Percentiles rank a stretch among this genome's conserved stretches.
Conservation (phyloP, 2,797 vertebrate genomes). For the Steatocranus sp. region DNA sequence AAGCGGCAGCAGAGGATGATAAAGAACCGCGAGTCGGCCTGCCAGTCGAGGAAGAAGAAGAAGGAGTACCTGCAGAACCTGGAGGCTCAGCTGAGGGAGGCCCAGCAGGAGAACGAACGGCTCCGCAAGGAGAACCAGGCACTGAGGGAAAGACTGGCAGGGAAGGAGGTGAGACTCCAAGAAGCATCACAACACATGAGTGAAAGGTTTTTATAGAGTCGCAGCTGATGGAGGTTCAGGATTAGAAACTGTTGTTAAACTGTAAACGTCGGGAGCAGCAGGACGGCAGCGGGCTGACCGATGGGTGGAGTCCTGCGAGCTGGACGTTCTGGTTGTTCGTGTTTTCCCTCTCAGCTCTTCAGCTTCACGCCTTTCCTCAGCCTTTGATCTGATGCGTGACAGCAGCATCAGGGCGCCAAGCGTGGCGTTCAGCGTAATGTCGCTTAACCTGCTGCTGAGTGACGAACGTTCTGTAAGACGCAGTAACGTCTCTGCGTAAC, state of each 20-base stretch:
- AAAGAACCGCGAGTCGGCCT: constrained; percentile 90
- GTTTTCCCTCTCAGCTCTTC: not conserved
- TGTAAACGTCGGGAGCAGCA: rapidly evolving
- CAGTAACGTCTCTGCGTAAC: not conserved
- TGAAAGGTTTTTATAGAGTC: not conserved
- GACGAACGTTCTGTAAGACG: not conserved
- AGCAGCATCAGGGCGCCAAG: not conserved
- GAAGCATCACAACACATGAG: rapidly evolving
- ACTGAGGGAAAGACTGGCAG: constrained; percentile 79
- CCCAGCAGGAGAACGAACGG: constrained; percentile 83
- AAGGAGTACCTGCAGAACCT: constrained; percentile 91
- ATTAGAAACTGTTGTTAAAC: rapidly evolving
- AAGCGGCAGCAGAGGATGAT: constrained; percentile 95
- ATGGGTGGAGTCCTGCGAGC: not conserved
- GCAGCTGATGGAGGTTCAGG: not conserved
- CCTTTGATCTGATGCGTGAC: not conserved
- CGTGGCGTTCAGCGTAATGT: not conserved
- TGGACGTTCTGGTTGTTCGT: not conserved
- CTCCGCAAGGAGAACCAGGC: constrained; percentile 83
- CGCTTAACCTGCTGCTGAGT: not conserved
- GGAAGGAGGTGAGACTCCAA: constrained; percentile 63
- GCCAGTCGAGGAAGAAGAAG: constrained; percentile 90
- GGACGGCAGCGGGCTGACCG: not conserved
- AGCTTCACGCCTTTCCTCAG: not conserved
- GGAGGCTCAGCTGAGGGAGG: constrained; percentile 82